Percentiles rank a stretch among this genome's conserved stretches.
phyloP scores from a whole-genome alignment of 2,113 vertebrate genomes.

The Petroica traversi region DNA sequence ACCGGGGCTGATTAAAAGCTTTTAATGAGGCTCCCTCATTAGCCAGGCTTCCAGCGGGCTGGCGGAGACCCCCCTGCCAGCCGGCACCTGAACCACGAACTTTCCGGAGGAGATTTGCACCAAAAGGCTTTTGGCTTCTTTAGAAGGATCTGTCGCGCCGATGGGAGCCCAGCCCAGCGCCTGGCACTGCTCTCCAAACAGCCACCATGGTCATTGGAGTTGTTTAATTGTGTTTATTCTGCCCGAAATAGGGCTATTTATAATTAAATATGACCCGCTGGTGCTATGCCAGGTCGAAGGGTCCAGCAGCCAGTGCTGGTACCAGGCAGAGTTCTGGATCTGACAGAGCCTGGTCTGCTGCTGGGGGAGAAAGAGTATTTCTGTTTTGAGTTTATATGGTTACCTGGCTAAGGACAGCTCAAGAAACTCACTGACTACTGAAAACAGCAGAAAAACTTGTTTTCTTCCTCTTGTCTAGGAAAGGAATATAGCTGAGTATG shows the following conservation, averaged over 20 bases:
- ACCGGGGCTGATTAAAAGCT: neutral
- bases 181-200: fast-evolving
- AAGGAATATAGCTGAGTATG: neutral
- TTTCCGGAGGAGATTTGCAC: neutral
- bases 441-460: neutral
- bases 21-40: neutral
- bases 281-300: neutral
- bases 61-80: neutral
- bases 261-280: neutral
- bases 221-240: neutral
- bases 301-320: neutral
- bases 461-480: neutral
- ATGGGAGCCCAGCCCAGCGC: neutral
- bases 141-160: fast-evolving
- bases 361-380: neutral
- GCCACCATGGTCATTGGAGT: fast-evolving
- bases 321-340: neutral
- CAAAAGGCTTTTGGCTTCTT: neutral
- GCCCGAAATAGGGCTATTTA: neutral
- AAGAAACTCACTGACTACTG: neutral
- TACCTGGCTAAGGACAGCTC: neutral
- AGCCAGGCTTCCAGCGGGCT: fast-evolving
- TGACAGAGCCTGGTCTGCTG: neutral
- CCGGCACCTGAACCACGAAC: fast-evolving
- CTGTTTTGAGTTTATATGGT: neutral